Percentiles rank a stretch among this genome's conserved stretches.
phyloP scores from a whole-genome alignment of 2,888 invertebrate species.

The Eupithecia abbreviata region DNA sequence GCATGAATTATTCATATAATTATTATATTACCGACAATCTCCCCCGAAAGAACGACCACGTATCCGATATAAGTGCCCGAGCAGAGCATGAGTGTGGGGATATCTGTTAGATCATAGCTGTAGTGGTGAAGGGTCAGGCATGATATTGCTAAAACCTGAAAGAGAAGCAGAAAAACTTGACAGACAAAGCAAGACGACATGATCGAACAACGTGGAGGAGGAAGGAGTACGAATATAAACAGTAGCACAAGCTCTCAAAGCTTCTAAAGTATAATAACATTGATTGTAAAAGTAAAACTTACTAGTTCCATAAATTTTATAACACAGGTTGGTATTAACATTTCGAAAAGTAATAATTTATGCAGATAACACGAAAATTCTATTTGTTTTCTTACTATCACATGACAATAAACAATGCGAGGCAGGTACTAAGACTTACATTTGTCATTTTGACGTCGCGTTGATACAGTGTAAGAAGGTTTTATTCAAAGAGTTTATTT shows the following conservation, averaged over 20 bases:
- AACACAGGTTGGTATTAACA: slow-evolving; percentile 78
- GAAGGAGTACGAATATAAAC: not conserved
- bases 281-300: slow-evolving; percentile 45
- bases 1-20: not conserved
- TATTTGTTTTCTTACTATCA: slow-evolving; percentile 48
- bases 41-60: slow-evolving; percentile 74
- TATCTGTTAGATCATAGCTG: slow-evolving; percentile 76
- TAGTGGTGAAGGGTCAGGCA: slow-evolving; percentile 74
- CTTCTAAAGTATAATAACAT: not conserved
- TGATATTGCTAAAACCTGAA: slow-evolving; percentile 68
- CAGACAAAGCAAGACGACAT: not conserved
- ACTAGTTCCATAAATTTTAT: slow-evolving; percentile 78
- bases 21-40: slow-evolving; percentile 65
- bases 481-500: not conserved
- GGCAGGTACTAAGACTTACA: slow-evolving; percentile 41
- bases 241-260: not conserved
- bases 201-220: not conserved
- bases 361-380: slow-evolving; percentile 45
- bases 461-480: slow-evolving; percentile 5
- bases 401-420: slow-evolving; percentile 54
- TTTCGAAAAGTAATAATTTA: slow-evolving; percentile 55
- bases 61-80: slow-evolving; percentile 77
- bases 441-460: slow-evolving; percentile 17
- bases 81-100: slow-evolving; percentile 75
- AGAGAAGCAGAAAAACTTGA: slow-evolving; percentile 26